Conservation (phyloP, 2,888 invertebrate species). For the Nemurella pictetii region DNA sequence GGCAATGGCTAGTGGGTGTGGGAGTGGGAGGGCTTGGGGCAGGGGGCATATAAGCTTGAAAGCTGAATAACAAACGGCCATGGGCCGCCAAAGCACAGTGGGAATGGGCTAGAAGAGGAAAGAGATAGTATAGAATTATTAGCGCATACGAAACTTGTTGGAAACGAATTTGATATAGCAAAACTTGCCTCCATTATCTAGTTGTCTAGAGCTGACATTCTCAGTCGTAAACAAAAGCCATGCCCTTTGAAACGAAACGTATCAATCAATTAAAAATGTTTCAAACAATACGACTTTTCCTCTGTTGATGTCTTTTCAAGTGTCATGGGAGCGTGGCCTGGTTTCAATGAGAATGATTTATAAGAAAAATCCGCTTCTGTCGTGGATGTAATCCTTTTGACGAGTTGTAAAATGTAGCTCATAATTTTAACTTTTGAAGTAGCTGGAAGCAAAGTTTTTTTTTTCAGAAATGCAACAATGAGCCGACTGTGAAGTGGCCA, state of each 20-base stretch:
- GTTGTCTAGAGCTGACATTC: not conserved
- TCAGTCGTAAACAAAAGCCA: not conserved
- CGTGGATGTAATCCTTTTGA: not conserved
- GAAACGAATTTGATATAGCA: not conserved
- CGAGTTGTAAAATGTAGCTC: conserved; percentile 1
- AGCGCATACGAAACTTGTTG: not conserved
- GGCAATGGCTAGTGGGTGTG: not conserved
- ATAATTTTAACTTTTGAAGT: conserved; percentile 5
- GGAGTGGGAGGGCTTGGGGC: not conserved
- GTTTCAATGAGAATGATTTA: conserved; percentile 26
- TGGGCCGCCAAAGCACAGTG: not conserved
- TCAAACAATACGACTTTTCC: conserved; percentile 21
- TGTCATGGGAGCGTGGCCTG: not conserved
- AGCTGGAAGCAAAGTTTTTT: conserved; percentile 2
- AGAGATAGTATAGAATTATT: not conserved
- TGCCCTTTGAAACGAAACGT: not conserved
- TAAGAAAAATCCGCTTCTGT: conserved; percentile 16
- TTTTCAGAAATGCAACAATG: not conserved
- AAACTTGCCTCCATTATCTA: not conserved
- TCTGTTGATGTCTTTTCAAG: conserved; percentile 13
- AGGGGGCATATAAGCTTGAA: not conserved
- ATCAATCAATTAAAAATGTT: conserved; percentile 24
- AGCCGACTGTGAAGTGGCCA: conserved; percentile 15
- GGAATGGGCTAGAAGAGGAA: not conserved
- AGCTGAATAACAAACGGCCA: conserved; percentile 5